phyloP scores from a whole-genome alignment of 1,140 invertebrate species.

The Drusus annulatus region DNA sequence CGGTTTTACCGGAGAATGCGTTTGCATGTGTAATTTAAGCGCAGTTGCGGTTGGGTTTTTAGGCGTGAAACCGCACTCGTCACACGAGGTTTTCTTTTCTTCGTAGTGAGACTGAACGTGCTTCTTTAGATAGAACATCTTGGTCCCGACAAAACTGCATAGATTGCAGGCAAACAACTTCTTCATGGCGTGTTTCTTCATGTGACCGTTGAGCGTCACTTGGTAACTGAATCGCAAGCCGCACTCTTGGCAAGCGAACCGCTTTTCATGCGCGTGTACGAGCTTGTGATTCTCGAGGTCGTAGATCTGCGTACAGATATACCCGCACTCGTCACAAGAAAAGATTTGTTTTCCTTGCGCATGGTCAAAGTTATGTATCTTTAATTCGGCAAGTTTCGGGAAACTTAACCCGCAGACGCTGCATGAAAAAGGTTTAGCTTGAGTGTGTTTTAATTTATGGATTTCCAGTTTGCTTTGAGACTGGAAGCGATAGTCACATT shows the following conservation, averaged over 20 bases:
- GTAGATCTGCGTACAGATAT: conserved; percentile 18
- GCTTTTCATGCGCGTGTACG: conserved; percentile 69
- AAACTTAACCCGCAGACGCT: conserved; percentile 66
- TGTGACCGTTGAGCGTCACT: conserved; percentile 37
- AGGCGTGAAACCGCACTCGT: conserved; percentile 59
- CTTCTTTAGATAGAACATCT: conserved; percentile 37
- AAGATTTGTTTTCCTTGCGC: conserved; percentile 32
- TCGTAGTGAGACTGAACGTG: conserved; percentile 65
- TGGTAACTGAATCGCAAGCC: conserved; percentile 32
- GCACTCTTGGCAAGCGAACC: conserved; percentile 60
- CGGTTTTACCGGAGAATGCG: conserved; percentile 35
- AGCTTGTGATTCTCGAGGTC: conserved; percentile 69
- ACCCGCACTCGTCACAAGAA: conserved; percentile 41
- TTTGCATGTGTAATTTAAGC: conserved; percentile 30
- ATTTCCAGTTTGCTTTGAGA: conserved; percentile 23
- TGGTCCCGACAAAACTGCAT: conserved; percentile 25
- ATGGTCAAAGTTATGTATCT: conserved; percentile 37
- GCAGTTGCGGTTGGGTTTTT: conserved; percentile 28
- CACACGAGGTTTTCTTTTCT: conserved; percentile 60
- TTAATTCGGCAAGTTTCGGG: conserved; percentile 63
- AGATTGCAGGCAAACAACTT: conserved; percentile 30
- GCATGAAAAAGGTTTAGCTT: conserved; percentile 38
- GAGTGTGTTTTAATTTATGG: conserved; percentile 50
- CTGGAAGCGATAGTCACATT: conserved; percentile 40
- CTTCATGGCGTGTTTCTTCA: conserved; percentile 37